Conservation (phyloP, 2,888 invertebrate species). For the Cylloceria caligata region DNA sequence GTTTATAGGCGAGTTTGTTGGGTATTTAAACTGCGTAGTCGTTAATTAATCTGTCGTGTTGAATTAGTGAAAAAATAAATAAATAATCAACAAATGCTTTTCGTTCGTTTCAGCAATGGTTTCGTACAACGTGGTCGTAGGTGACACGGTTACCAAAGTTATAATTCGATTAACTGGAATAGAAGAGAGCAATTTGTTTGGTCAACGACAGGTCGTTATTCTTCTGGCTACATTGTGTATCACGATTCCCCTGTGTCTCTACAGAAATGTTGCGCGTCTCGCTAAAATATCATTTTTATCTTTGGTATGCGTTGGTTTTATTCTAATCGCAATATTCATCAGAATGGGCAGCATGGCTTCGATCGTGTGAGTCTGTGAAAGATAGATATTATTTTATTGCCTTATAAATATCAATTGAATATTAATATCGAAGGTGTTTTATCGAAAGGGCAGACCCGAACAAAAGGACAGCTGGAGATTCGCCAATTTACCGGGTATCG, state of each 20-base stretch:
- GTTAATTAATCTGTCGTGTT: no score
- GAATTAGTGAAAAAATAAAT: no score
- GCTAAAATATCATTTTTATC: slow-evolving; percentile 90
- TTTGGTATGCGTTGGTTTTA: slow-evolving; percentile 90
- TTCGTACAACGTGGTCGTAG: slow-evolving; percentile 94
- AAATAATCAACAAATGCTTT: no score
- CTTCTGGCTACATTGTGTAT: slow-evolving; percentile 90
- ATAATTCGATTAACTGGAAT: slow-evolving; percentile 89
- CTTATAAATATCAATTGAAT: no score
- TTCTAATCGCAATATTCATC: slow-evolving; percentile 88
- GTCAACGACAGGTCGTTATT: slow-evolving; percentile 89
- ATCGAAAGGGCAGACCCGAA: slow-evolving; percentile 85
- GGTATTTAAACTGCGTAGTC: no score
- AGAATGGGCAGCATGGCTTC: slow-evolving; percentile 87
- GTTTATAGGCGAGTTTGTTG: slow-evolving; percentile 88
- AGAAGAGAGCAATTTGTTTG: slow-evolving; percentile 86
- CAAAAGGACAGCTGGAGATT: slow-evolving; percentile 90
- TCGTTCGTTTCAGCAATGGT: slow-evolving; percentile 89
- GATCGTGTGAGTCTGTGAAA: slow-evolving; percentile 87
- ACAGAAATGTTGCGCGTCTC: slow-evolving; percentile 90
- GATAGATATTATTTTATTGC: no score
- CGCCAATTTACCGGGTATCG: slow-evolving; percentile 89
- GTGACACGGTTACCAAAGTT: slow-evolving; percentile 94
- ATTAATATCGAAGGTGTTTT: neutral
- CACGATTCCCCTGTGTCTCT: slow-evolving; percentile 92